Base-by-base conservation (phyloP, 1,140 invertebrate genomes). In the Melitaea cinxia region DNA sequence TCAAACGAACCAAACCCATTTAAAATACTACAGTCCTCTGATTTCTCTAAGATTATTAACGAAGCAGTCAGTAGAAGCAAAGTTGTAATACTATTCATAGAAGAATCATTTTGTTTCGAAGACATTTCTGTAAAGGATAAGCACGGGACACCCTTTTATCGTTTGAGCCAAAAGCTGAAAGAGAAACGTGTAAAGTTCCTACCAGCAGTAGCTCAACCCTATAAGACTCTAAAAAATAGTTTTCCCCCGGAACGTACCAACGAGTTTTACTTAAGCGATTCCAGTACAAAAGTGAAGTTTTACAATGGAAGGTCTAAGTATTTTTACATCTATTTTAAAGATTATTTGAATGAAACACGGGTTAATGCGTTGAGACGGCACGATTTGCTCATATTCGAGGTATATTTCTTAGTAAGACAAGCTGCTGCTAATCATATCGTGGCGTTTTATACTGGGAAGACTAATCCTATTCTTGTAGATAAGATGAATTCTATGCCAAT, bases 361-460 rank as follows among this genome's bases (percentile, higher is more conserved):
- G 26, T 54, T 0, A 53, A 69, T 37, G 63, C 65, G 2, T 62
- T 86, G 2, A 68, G 78, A 26, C 61, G 76, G 6, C 85, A 88
- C 58, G 83, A 86, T 68, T 14, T 70, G 5, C 72, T 86, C 4
- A 84, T 88, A 21, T 65, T 68, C 9, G 81, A 82, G 23, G 72
- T 85, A 0, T 77, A 76, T 33, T 60, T 68, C 0, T 65, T 67
- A 1, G 57, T 81, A 0, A 62, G 68, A 2, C 58, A 75, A 30
- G 58, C 75, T 4, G 68, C 78, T 2, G 1, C 59, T 0, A 78
- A 78, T 0, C 72, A 78, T 0, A 61, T 84, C 0, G 33, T 87
- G 0, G 82, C 72, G 0, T 82, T 85, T 58, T 88, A 88, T 55
- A 87, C 85, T 0, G 85, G 83, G 0, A 86, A 79, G 60, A 10